phyloP scores from a whole-genome alignment of 2,797 vertebrate species.

The Typhlichthys eigenmanni region DNA sequence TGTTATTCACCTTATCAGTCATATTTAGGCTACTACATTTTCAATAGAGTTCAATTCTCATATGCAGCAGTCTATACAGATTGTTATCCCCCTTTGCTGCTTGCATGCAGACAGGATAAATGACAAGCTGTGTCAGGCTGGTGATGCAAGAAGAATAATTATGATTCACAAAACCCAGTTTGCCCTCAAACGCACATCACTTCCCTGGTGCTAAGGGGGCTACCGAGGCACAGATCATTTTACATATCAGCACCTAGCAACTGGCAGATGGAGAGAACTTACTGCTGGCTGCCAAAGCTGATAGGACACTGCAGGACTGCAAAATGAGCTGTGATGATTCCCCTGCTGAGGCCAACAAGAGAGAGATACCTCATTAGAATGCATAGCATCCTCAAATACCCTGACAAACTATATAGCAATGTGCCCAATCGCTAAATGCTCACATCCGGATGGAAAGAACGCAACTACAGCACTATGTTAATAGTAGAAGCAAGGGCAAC shows the following conservation, averaged over 20 bases:
- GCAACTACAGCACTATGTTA: too few species aligned
- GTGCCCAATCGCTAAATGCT: constrained; percentile 44
- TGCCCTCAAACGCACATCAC: constrained; percentile 80
- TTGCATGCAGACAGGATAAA: constrained; percentile 63
- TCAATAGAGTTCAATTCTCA: constrained; percentile 26
- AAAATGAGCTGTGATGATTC: constrained; percentile 75
- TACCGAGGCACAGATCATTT: constrained; percentile 78
- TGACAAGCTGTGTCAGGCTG: constrained; percentile 62
- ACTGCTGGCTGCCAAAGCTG: constrained; percentile 73
- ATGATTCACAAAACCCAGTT: constrained; percentile 80
- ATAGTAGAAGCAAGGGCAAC: too few species aligned
- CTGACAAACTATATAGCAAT: constrained; percentile 56
- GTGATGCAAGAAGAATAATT: constrained; percentile 77
- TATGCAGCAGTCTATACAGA: constrained; percentile 36
- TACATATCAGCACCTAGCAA: constrained; percentile 83
- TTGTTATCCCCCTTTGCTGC: not conserved
- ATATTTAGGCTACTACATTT: constrained; percentile 25
- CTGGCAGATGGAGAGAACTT: constrained; percentile 79
- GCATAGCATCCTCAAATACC: constrained; percentile 63
- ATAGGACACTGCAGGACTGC: constrained; percentile 75
- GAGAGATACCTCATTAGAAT: constrained; percentile 75
- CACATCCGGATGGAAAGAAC: constrained; percentile 30
- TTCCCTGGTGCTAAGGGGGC: constrained; percentile 76
- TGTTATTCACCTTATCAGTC: constrained; percentile 21
- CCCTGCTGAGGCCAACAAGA: constrained; percentile 72